Percentiles rank a stretch among this genome's conserved stretches.
Evolutionary conservation across 2,797 vertebrate species (phyloP).

Genomic region (Nannoperca australis): DNA sequence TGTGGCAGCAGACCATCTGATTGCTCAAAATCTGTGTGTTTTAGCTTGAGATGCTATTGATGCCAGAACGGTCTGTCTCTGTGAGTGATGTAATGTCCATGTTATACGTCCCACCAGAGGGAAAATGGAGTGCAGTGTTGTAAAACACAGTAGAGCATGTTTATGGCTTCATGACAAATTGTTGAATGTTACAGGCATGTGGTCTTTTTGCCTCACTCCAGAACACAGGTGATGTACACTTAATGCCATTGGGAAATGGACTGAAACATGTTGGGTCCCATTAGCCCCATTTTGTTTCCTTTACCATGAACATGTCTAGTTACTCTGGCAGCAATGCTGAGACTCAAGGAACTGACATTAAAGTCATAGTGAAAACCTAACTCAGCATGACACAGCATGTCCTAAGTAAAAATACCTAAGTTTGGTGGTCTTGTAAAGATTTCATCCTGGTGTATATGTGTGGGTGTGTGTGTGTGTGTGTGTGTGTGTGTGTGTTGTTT

Average conservation of each 20-base stretch:
- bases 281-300: conserved; percentile 2
- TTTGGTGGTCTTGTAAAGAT: conserved; percentile 23
- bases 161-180: conserved; percentile 46
- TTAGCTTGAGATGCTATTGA: background rate
- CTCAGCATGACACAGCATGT: conserved; percentile 45
- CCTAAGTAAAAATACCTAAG: conserved; percentile 8
- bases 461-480: background rate
- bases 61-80: conserved; percentile 5
- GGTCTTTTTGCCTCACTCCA: conserved; percentile 13
- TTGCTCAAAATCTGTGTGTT: conserved; percentile 4
- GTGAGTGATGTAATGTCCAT: conserved; percentile 25
- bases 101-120: conserved; percentile 22
- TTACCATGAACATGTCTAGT: conserved; percentile 22
- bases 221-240: conserved; percentile 32
- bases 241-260: conserved; percentile 41
- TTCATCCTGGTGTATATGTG: background rate
- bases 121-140: conserved; percentile 33
- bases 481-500: background rate
- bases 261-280: conserved; percentile 11
- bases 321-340: conserved; percentile 22
- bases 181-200: conserved; percentile 14
- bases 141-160: conserved; percentile 55
- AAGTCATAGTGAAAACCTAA: conserved; percentile 37
- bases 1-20: background rate
- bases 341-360: conserved; percentile 41